Percentiles rank a stretch among this genome's conserved stretches.
Evolutionary conservation across 2,888 invertebrate species (phyloP).

Genomic region (Colletes collaris): DNA sequence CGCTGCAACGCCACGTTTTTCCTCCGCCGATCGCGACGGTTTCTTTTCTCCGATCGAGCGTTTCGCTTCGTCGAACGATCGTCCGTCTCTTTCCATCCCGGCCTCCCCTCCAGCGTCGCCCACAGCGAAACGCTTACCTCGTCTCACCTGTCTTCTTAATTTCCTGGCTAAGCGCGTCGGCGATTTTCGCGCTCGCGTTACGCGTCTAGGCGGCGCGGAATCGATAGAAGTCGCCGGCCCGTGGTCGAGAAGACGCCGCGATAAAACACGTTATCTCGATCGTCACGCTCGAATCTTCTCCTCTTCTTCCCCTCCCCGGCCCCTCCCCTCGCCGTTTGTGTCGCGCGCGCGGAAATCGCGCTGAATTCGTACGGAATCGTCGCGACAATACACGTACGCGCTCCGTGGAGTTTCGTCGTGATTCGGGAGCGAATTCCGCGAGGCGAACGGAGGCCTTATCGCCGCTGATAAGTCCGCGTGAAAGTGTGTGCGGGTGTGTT

Average conservation of each 20-base stretch:
- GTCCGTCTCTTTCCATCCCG: slow-evolving; percentile 20
- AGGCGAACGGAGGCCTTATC: slow-evolving; percentile 23
- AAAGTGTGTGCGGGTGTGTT: slow-evolving; percentile 7
- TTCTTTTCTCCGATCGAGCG: slow-evolving; percentile 31
- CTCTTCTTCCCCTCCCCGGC: too few relatives aligned
- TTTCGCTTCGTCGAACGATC: slow-evolving; percentile 30
- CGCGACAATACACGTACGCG: neutral
- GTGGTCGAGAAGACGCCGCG: neutral
- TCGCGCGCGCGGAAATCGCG: neutral
- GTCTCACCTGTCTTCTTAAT: slow-evolving; percentile 70
- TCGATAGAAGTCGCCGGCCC: slow-evolving; percentile 24
- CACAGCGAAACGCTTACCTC: slow-evolving; percentile 60
- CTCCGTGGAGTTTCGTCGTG: slow-evolving; percentile 15
- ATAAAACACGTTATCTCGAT: slow-evolving; percentile 24
- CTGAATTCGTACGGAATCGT: neutral
- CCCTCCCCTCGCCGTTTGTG: too few relatives aligned
- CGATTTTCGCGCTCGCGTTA: slow-evolving; percentile 67
- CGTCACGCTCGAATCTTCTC: neutral
- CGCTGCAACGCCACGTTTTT: slow-evolving; percentile 51
- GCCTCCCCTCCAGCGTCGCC: slow-evolving; percentile 20
- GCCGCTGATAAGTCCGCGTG: slow-evolving; percentile 19
- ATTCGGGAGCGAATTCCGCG: slow-evolving; percentile 20
- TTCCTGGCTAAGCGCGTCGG: slow-evolving; percentile 63
- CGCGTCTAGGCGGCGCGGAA: slow-evolving; percentile 11
- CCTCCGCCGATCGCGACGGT: slow-evolving; percentile 25